Evolutionary conservation across 2,113 vertebrate genomes (phyloP), one percentile per base, ranked within the genome.

Genomic region (Peromyscus maniculatus): DNA sequence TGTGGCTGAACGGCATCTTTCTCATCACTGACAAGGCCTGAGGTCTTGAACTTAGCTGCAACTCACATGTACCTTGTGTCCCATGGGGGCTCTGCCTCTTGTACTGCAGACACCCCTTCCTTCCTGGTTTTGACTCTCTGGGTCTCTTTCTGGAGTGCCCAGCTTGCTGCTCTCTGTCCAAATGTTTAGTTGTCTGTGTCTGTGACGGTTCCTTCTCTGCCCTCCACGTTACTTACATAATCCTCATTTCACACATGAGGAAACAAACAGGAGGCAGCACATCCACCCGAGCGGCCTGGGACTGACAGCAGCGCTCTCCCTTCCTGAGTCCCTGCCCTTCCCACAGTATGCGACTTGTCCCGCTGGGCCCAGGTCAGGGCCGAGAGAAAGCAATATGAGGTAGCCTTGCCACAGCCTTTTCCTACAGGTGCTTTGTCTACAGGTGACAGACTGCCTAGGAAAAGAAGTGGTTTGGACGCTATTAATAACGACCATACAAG

Each of bases 401-500:
- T 21, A 6, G 24, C 12, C 57, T 21, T 1, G 1, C 26, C 78
- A 3, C 3, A 26, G 84, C 7, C 46, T 46, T 13, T 46, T 8
- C 52, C 7, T 24, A 12, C 0, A 4, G 7, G 16, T 13, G 28
- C 46, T 10, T 2, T 0, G 0, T 26, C 31, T 62, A 24, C 28
- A 2, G n/a, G 69, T n/a, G 12, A 71, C 46, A 55, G 9, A 36
- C 33, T 28, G 46, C 46, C 46, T 71, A 71, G 49, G 19, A n/a
- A n/a, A 57, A n/a, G 24, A 9, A 86, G 33, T 28, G 69, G 33
- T 91, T 43, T 24, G 46, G n/a, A 2, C 13, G 24, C 36, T 26
- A 5, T 8, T 80, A 11, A 2, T 10, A 4, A 21, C 0, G 11
- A n/a, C 46, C 28, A 1, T 19, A 3, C 11, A 0, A 0, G 28